Evolutionary conservation across 2,888 invertebrate species (phyloP), one percentile per base, ranked within the genome.

Genomic region (Ctenicera cuprea): DNA sequence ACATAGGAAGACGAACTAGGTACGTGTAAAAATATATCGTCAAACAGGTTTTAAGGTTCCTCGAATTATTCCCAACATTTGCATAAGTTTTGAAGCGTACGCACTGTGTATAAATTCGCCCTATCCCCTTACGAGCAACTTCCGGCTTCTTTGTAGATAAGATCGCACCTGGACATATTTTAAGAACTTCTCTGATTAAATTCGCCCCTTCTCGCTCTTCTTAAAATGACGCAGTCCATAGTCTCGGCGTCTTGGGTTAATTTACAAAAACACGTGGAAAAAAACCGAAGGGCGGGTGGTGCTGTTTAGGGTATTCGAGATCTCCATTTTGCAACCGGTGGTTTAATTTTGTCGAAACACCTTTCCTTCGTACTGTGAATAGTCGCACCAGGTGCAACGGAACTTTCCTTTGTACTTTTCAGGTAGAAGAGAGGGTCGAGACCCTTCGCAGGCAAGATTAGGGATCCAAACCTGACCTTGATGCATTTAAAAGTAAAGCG

Each of bases 71-170:
- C 16, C 3, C 33, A 52, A 52, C 52, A 22, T 52, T 52, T 22
- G 52, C 57, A 33, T 33, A 57, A 57, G 33, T 57, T 37, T 16
- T 16, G 14, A 54, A 54, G n/a, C n/a, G n/a, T n/a, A n/a, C n/a
- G 48, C 16, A 16, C 54, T 1, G 37, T 11, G 57, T 33, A 37
- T 9, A 57, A 22, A 18, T 64, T 64, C 64, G 14, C 33, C 48
- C 48, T 48, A 33, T 48, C 64, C 50, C 45, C 64, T 38, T 38
- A 57, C 57, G 12, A n/a, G 16, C 12, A 30, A 48, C 64, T 64
- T 64, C 64, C 64, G 64, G 64, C 45, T 33, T 50, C 50, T 64
- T 33, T 50, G 48, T 50, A 64, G 64, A 64, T 63, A 64, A 48
- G 64, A 48, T 64, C 48, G 48, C 64, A 64, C 50, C 64, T 64